Evolutionary conservation across 2,113 vertebrate genomes (phyloP).

Genomic region (Siniperca chuatsi): DNA sequence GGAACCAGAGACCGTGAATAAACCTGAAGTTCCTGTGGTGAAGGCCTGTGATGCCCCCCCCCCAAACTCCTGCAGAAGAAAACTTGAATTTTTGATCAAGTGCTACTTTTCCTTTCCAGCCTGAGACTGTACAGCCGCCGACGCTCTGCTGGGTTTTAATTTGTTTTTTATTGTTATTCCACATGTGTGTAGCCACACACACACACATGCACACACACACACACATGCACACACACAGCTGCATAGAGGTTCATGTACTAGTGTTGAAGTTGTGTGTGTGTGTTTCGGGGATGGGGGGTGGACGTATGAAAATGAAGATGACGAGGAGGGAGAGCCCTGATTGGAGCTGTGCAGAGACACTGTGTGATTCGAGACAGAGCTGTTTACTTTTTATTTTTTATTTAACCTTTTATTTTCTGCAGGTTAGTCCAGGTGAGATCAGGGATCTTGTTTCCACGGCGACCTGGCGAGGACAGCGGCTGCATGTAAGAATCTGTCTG

Average conservation of each 20-base stretch:
- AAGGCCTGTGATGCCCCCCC: neutral
- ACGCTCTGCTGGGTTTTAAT: slow-evolving; percentile 18
- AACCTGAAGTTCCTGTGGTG: neutral
- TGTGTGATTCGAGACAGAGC: slow-evolving; percentile 22
- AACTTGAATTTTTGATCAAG: slow-evolving; percentile 72
- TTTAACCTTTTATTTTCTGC: neutral
- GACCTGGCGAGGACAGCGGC: neutral
- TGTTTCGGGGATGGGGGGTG: too few species aligned
- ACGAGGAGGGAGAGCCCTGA: neutral
- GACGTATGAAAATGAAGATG: slow-evolving; percentile 50
- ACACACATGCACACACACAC: neutral
- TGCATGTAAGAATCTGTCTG: slow-evolving; percentile 34
- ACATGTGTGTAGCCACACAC: neutral
- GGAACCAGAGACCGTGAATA: too few species aligned
- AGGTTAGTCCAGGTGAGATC: slow-evolving; percentile 40
- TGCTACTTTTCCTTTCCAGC: slow-evolving; percentile 32
- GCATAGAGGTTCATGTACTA: neutral
- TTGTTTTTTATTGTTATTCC: neutral
- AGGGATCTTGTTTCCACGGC: neutral
- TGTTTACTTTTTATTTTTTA: slow-evolving; percentile 36
- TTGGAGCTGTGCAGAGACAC: slow-evolving; percentile 29
- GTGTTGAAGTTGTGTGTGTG: slow-evolving; percentile 19
- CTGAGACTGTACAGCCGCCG: slow-evolving; percentile 23
- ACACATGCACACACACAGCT: neutral
- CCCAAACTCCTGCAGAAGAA: slow-evolving; percentile 37